A percentile compares a stretch with the other conserved stretches of the same genome.
phyloP scores from a whole-genome alignment of 1,140 invertebrate genomes.

The Trichogramma pretiosum region DNA sequence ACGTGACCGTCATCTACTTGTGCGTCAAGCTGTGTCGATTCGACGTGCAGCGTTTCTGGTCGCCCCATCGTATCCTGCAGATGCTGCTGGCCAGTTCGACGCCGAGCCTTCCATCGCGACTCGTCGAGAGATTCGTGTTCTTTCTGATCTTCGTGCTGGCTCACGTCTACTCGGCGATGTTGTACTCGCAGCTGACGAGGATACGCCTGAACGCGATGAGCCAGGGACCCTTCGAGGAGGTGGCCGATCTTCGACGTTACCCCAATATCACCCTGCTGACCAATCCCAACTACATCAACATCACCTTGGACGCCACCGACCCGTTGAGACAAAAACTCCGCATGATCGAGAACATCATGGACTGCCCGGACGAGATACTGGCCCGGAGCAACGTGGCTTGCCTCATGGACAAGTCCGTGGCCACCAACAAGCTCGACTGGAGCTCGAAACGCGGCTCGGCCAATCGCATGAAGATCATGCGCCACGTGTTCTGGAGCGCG shows the following conservation, averaged over 20 bases:
- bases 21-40: not conserved
- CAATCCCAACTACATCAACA: not conserved
- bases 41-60: not conserved
- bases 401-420: not conserved
- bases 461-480: slow-evolving; percentile 4
- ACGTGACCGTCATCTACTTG: not conserved
- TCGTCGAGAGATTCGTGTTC: not conserved
- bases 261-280: not conserved
- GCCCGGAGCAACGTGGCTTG: not conserved
- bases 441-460: not conserved
- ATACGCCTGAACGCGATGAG: not conserved
- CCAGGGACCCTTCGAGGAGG: not conserved
- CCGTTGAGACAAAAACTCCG: not conserved
- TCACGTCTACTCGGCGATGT: not conserved
- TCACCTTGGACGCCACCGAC: not conserved
- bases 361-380: not conserved
- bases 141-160: slow-evolving; percentile 1
- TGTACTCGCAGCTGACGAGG: slow-evolving; percentile 1
- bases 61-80: slow-evolving; percentile 2
- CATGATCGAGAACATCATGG: not conserved
- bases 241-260: not conserved
- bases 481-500: slow-evolving; percentile 2
- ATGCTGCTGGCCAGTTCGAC: not conserved
- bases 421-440: not conserved
- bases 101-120: not conserved